These are phyloP conservation scores for Patella vulgata DNA, from an alignment of 1,140 invertebrate genomes.

Conservation along the genomic window DNA sequence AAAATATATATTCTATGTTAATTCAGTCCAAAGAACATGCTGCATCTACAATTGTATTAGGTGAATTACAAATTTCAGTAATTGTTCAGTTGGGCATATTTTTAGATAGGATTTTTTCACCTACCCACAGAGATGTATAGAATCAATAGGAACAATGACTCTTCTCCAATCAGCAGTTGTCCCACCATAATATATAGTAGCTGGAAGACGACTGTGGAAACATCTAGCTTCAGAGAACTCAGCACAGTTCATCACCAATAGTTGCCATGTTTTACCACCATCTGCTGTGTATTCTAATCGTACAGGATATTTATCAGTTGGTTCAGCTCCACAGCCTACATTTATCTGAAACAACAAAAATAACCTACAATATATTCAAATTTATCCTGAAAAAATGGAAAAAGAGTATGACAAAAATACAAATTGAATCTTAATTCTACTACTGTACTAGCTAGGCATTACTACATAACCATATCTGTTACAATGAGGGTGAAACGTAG, in stretches of 20 bases:
- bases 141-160: slow-evolving; percentile 62
- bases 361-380: not conserved
- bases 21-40: too few relatives aligned
- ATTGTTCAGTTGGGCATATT: too few relatives aligned
- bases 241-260: slow-evolving; percentile 57
- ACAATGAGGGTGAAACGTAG: too few relatives aligned
- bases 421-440: not conserved
- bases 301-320: slow-evolving; percentile 61
- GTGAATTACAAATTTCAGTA: too few relatives aligned
- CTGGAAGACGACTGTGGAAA: slow-evolving; percentile 47
- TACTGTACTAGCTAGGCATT: not conserved
- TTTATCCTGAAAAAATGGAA: not conserved
- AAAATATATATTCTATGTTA: too few relatives aligned
- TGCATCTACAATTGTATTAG: too few relatives aligned
- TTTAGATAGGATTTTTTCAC: too few relatives aligned
- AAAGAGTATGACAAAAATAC: not conserved
- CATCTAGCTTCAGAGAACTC: slow-evolving; percentile 40
- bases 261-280: slow-evolving; percentile 64
- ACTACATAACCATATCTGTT: not conserved
- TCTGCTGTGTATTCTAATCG: slow-evolving; percentile 66
- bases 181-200: slow-evolving; percentile 66
- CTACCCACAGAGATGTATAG: slow-evolving; percentile 67
- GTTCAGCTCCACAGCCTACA: slow-evolving; percentile 66
- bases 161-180: slow-evolving; percentile 63
- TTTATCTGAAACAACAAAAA: slow-evolving; percentile 61